A percentile compares a stretch with the other conserved stretches of the same genome.
Conservation (phyloP, 2,888 invertebrate species). For the Atrina japonica region DNA sequence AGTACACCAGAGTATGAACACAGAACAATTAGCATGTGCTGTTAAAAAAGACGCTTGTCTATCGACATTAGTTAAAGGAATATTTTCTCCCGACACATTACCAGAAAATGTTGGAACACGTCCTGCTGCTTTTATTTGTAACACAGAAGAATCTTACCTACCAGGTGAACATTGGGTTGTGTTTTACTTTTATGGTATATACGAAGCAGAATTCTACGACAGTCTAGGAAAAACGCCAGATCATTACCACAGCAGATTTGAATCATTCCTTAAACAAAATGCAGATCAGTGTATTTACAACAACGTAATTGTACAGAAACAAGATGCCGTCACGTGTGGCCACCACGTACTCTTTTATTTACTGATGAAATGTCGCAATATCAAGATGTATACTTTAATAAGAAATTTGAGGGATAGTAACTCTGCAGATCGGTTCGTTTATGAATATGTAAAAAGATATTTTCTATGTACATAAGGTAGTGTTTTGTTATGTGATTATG, state of each 20-base stretch:
- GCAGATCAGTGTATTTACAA: neutral
- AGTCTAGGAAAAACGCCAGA: conserved; percentile 26
- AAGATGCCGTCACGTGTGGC: conserved; percentile 6
- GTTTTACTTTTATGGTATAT: conserved; percentile 11
- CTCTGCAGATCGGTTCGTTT: conserved; percentile 7
- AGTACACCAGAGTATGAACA: conserved; percentile 28
- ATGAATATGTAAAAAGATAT: conserved; percentile 17
- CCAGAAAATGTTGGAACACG: neutral
- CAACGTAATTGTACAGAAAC: conserved; percentile 1
- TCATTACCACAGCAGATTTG: conserved; percentile 1
- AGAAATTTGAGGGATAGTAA: neutral
- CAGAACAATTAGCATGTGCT: conserved; percentile 3
- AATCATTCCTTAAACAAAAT: conserved; percentile 15
- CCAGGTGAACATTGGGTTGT: conserved; percentile 37
- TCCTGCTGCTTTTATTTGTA: conserved; percentile 24
- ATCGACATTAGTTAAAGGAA: neutral
- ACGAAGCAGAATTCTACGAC: conserved; percentile 26
- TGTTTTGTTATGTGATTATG: no score
- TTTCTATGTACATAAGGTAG: neutral
- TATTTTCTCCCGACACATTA: conserved; percentile 15
- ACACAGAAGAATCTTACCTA: conserved; percentile 26
- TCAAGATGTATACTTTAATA: neutral
- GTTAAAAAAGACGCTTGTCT: neutral
- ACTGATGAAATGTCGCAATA: conserved; percentile 28
- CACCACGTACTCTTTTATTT: conserved; percentile 29